Percentiles rank a stretch among this genome's conserved stretches.
These are phyloP conservation scores for Polyodon spathula DNA, from an alignment of 2,113 vertebrate species.

Conservation along the genomic window DNA sequence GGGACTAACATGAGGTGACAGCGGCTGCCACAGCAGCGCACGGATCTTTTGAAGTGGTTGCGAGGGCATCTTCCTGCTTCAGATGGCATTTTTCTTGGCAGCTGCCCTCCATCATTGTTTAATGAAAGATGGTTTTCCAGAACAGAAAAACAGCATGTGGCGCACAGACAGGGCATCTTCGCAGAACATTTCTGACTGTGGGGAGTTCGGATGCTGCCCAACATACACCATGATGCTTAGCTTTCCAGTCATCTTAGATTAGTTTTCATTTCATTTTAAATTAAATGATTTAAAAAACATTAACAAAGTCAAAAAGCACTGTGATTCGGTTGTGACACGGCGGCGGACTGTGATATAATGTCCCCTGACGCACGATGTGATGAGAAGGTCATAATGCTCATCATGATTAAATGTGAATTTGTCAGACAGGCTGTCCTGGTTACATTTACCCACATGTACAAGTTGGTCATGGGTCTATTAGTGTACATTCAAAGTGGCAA, in stretches of 20 bases:
- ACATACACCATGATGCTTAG: constrained; percentile 11
- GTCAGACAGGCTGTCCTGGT: constrained; percentile 17
- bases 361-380: constrained; percentile 22
- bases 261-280: constrained; percentile 27
- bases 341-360: constrained; percentile 22
- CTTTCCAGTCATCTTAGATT: constrained; percentile 40
- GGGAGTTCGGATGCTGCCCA: constrained; percentile 6
- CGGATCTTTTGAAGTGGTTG: constrained; percentile 1
- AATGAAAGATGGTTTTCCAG: constrained; percentile 8
- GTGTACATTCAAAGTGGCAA: too few relatives aligned
- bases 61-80: constrained; percentile 4
- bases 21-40: neutral
- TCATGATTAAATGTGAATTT: constrained; percentile 7
- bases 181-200: constrained; percentile 8
- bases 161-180: constrained; percentile 3
- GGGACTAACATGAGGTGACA: constrained; percentile 15
- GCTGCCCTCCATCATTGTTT: constrained; percentile 17
- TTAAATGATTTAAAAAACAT: constrained; percentile 33
- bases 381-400: constrained; percentile 35
- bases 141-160: constrained; percentile 9
- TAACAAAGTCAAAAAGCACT: constrained; percentile 30
- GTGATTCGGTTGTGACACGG: constrained; percentile 18
- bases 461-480: constrained; percentile 4
- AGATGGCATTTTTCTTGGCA: constrained; percentile 10
- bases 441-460: too few relatives aligned